These are phyloP conservation scores for Orchestia grillus DNA, from an alignment of 1,140 invertebrate species.

Conservation along the genomic window DNA sequence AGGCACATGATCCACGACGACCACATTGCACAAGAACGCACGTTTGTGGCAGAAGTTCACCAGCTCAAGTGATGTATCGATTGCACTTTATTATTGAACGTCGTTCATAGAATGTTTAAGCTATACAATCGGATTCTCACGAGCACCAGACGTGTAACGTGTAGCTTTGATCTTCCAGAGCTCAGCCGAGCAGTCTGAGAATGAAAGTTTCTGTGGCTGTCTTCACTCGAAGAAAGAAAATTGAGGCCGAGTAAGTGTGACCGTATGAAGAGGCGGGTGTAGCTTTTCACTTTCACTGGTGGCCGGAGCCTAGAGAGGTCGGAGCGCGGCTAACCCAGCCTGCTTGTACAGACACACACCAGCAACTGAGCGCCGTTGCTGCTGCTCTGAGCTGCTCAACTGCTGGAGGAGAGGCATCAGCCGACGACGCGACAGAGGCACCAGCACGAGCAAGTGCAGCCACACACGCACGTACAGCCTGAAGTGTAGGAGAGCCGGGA, in stretches of 20 bases:
- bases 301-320: neutral
- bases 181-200: neutral
- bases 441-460: neutral
- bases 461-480: neutral
- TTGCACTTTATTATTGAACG: slow-evolving; percentile 2
- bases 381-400: too few relatives aligned
- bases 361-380: neutral
- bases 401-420: neutral
- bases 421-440: neutral
- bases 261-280: neutral
- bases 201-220: neutral
- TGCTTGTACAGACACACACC: neutral
- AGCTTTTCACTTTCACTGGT: slow-evolving; percentile 7
- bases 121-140: neutral
- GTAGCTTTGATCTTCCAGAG: neutral
- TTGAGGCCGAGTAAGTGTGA: neutral
- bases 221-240: neutral
- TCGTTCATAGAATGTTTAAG: neutral
- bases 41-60: neutral
- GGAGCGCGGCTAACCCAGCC: neutral
- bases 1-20: neutral
- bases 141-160: neutral
- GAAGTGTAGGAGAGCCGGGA: too few relatives aligned
- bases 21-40: neutral
- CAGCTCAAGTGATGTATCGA: neutral